Evolutionary conservation across 2,888 invertebrate genomes (phyloP).

Genomic region (Dromius quadrimaculatus): DNA sequence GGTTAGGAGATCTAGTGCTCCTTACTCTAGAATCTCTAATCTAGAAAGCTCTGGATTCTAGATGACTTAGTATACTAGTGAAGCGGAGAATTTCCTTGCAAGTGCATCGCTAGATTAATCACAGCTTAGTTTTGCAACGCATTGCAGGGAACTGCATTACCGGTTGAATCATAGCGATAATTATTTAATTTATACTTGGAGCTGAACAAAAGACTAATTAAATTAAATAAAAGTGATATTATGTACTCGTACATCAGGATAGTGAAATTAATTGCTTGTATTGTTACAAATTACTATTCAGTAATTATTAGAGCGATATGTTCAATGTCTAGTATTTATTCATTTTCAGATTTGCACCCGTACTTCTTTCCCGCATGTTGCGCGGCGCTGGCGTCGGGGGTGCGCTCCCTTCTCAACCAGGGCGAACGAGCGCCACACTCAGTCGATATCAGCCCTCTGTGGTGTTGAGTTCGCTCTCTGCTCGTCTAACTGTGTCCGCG

Average conservation of each 20-base stretch:
- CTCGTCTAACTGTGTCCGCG: no score
- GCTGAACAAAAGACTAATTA: no score
- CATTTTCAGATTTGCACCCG: not conserved
- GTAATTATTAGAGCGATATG: no score
- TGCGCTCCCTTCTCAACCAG: not conserved
- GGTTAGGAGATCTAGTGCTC: not conserved
- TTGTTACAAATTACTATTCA: no score
- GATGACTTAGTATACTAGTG: constrained; percentile 35
- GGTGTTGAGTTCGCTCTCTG: no score
- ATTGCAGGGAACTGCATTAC: not conserved
- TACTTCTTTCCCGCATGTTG: no score
- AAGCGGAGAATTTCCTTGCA: constrained; percentile 26
- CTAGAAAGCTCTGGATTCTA: constrained; percentile 14
- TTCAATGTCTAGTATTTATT: no score
- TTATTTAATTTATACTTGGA: constrained; percentile 8
- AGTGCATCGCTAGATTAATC: constrained; percentile 41
- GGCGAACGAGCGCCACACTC: not conserved
- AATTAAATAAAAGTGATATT: no score
- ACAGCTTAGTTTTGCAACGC: not conserved
- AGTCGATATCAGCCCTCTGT: not conserved
- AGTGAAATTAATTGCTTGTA: no score
- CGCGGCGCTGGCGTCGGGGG: not conserved
- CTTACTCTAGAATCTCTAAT: no score
- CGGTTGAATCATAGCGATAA: constrained; percentile 8
- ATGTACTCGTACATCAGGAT: no score